phyloP scores from a whole-genome alignment of 2,113 vertebrate species.

The Eurystomus gularis region DNA sequence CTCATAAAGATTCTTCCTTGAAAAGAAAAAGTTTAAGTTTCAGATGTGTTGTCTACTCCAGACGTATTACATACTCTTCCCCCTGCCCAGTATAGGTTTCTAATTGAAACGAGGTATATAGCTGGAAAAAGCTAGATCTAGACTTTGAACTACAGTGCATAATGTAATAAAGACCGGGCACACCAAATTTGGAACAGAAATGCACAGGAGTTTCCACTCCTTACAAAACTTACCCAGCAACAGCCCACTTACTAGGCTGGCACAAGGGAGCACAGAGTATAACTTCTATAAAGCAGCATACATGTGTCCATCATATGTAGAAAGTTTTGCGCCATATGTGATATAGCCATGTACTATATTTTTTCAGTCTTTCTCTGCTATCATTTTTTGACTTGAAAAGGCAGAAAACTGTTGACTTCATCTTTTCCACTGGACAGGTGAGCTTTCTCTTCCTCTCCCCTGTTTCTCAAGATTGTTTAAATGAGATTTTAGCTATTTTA shows the following conservation, averaged over 20 bases:
- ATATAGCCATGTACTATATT: not conserved
- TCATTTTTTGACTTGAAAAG: not conserved
- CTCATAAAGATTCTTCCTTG: not conserved
- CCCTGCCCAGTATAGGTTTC: not conserved
- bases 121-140: not conserved
- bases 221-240: not conserved
- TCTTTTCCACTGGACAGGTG: not conserved
- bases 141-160: not conserved
- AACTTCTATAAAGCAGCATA: not conserved
- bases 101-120: not conserved
- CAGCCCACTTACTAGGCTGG: not conserved
- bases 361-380: not conserved
- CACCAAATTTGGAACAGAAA: slow-evolving; percentile 7
- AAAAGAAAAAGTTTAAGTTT: not conserved
- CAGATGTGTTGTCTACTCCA: not conserved
- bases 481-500: not conserved
- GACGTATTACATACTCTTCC: not conserved
- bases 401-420: not conserved
- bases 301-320: not conserved
- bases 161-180: not conserved
- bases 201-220: not conserved
- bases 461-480: not conserved
- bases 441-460: not conserved
- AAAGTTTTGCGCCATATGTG: not conserved
- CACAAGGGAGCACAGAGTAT: not conserved